Conservation (phyloP, 2,888 invertebrate species). For the Idaea dimidiata region DNA sequence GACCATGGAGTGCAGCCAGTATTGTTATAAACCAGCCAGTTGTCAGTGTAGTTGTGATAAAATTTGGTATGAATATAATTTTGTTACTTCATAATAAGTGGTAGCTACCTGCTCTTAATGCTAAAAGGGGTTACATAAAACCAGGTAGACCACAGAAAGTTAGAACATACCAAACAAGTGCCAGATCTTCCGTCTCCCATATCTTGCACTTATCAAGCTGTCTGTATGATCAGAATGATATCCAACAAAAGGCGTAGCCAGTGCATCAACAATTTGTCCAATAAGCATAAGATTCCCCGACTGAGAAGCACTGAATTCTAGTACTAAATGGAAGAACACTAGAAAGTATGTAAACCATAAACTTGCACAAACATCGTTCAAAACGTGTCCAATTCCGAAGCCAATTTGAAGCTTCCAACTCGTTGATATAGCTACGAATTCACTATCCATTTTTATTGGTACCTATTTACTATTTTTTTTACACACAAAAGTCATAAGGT, state of each 20-base stretch:
- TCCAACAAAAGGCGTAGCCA: constrained; percentile 94
- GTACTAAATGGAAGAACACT: constrained; percentile 86
- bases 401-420: constrained; percentile 74
- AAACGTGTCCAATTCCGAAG: constrained; percentile 91
- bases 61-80: no score
- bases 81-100: no score
- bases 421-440: constrained; percentile 69
- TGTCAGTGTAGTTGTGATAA: no score
- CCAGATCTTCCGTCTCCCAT: constrained; percentile 93
- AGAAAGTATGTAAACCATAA: constrained; percentile 97
- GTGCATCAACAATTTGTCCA: constrained; percentile 92
- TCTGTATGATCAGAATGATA: constrained; percentile 89
- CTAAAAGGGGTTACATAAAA: no score
- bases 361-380: constrained; percentile 95
- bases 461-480: neutral
- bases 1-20: no score
- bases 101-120: no score
- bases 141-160: neutral
- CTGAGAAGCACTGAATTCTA: constrained; percentile 78
- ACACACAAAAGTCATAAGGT: neutral
- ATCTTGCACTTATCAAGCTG: constrained; percentile 83
- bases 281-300: constrained; percentile 86
- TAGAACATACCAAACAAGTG: constrained; percentile 89
- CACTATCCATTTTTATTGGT: constrained; percentile 61
- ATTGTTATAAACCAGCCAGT: no score